Base-by-base conservation (phyloP, 2,113 vertebrate genomes). In the Cebidichthys violaceus region DNA sequence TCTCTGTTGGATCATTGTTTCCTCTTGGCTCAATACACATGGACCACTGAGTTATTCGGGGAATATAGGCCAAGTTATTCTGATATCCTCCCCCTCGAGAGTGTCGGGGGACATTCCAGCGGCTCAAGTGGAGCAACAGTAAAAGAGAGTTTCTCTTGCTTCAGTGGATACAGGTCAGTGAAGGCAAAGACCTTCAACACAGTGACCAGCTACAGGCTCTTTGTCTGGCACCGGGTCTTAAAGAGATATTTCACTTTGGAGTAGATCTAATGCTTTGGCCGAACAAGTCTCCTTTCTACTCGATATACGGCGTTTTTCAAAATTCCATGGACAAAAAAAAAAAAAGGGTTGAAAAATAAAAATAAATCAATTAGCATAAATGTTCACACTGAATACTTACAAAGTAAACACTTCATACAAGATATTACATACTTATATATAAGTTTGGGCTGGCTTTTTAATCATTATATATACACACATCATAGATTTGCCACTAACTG, bases 21-120 rank as follows among this genome's bases (percentile, higher is more conserved):
- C 81, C 78, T 77, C 65, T 89, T 33, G 65, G 73, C 75, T 87
- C 52, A 50, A 77, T 65, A 81, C 74, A 87, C 77, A 82, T 14
- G 69, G 81, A 89, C 85, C 72, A 52, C 35, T 11, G 75, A 83
- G 85, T 91, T 92, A 90, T 85, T 92, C 79, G 4, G 73, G 81
- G 87, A 90, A 92, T 89, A 87, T 85, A 90, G 91, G 91, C 85
- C 89, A 89, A 79, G 83, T 93, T 93, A 90, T 91, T 91, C 85
- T 82, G 75, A 92, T 87, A 86, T 68, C 79, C 67, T 74, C 61
- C 86, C 88, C 88, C 77, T 79, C 15, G 29, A 79, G 86, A 86
- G 61, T 31, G 71, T 61, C 37, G 67, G 24, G 88, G 86, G 89
- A 88, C 92, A 89, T 90, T 91, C 88, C 86, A 83, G 87, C 55